Percentiles rank a stretch among this genome's conserved stretches.
Evolutionary conservation across 2,888 invertebrate species (phyloP).

Genomic region (Drymonia ruficornis): DNA sequence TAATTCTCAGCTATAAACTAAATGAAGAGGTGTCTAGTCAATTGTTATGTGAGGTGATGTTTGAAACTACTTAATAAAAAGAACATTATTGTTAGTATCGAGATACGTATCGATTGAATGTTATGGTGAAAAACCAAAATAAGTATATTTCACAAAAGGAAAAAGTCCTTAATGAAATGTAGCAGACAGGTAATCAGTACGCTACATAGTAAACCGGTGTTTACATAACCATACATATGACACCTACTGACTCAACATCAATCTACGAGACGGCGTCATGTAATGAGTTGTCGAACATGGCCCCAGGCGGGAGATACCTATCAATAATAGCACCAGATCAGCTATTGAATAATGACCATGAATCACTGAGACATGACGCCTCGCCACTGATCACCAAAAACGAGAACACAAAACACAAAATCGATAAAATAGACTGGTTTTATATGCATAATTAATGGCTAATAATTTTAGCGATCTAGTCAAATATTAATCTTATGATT

Average conservation of each 20-base stretch:
- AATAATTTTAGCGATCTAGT: neutral
- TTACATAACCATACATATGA: conserved; percentile 5
- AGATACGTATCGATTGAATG: too few species aligned
- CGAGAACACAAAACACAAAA: neutral
- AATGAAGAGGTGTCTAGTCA: too few species aligned
- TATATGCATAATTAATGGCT: conserved; percentile 31
- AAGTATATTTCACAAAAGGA: neutral
- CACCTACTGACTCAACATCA: neutral
- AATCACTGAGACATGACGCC: conserved; percentile 1
- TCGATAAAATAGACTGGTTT: neutral
- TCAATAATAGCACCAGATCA: conserved; percentile 1
- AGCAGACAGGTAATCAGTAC: neutral
- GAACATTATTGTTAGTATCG: too few species aligned
- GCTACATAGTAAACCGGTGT: neutral
- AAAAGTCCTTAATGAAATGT: neutral
- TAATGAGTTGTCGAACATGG: conserved; percentile 7
- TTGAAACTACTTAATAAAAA: too few species aligned
- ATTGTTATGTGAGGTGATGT: too few species aligned
- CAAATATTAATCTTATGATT: neutral
- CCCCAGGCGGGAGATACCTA: conserved; percentile 4
- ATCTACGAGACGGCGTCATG: neutral
- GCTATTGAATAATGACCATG: conserved; percentile 4
- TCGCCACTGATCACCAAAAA: conserved; percentile 1
- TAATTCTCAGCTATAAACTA: too few species aligned
- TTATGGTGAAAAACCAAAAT: neutral